A percentile compares a stretch with the other conserved stretches of the same genome.
phyloP scores from a whole-genome alignment of 2,113 vertebrate genomes.

The Hepsetus odoe region DNA sequence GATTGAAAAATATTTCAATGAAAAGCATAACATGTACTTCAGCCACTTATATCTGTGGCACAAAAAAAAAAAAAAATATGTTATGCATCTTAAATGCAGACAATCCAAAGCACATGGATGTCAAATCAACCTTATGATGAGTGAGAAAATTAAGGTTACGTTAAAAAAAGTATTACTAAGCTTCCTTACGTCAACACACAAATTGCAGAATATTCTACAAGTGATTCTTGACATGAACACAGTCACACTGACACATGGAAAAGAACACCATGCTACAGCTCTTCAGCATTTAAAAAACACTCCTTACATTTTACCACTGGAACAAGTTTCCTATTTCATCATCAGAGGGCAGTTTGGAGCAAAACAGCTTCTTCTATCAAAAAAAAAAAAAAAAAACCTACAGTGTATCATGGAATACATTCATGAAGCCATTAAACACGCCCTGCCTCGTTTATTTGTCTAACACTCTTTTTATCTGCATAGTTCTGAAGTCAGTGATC shows the following conservation, averaged over 20 bases:
- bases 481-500: slow-evolving; percentile 26
- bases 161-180: not conserved
- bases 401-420: not conserved
- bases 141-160: not conserved
- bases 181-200: not conserved
- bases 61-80: too few relatives aligned
- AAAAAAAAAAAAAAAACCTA: not conserved
- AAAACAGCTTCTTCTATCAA: too few relatives aligned
- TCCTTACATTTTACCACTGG: not conserved
- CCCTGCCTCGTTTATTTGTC: not conserved
- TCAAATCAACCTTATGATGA: not conserved
- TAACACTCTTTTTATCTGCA: slow-evolving; percentile 15
- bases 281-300: not conserved
- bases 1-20: too few relatives aligned
- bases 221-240: not conserved
- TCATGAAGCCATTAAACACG: slow-evolving; percentile 26
- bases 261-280: not conserved
- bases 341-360: not conserved
- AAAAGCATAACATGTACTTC: too few relatives aligned
- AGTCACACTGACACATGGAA: slow-evolving; percentile 3
- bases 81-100: too few relatives aligned
- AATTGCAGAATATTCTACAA: not conserved
- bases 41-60: too few relatives aligned
- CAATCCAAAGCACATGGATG: not conserved
- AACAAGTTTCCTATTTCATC: not conserved